These are phyloP conservation scores for Cairina moschata DNA, from an alignment of 2,113 vertebrate genomes.

Conservation along the genomic window DNA sequence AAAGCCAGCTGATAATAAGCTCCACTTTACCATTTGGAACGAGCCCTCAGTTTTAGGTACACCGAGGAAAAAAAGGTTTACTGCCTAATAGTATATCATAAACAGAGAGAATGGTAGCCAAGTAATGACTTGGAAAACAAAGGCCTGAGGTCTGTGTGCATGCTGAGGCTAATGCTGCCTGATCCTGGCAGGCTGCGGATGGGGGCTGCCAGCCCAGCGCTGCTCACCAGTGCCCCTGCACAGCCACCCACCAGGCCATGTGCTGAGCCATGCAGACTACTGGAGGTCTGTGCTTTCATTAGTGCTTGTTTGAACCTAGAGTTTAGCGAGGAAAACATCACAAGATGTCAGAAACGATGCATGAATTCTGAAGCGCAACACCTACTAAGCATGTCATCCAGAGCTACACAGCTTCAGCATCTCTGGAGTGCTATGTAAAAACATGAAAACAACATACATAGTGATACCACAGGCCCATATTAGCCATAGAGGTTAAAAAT, in stretches of 20 bases:
- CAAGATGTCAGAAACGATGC: not conserved
- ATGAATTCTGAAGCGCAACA: not conserved
- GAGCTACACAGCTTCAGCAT: not conserved
- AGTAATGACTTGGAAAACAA: not conserved
- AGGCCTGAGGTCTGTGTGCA: not conserved
- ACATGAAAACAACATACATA: not conserved
- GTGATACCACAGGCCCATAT: not conserved
- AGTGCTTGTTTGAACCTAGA: not conserved
- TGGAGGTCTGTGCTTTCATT: fast-evolving
- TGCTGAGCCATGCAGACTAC: not conserved
- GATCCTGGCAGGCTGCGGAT: not conserved
- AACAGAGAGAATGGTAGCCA: not conserved
- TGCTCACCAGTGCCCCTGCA: not conserved
- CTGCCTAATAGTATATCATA: not conserved
- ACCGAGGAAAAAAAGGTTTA: not conserved
- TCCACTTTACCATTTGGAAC: not conserved
- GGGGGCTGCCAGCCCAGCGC: not conserved
- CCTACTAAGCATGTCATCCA: not conserved
- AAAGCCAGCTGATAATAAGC: not conserved
- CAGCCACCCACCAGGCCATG: fast-evolving
- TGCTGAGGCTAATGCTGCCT: not conserved
- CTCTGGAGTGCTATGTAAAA: not conserved
- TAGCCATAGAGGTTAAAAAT: not conserved
- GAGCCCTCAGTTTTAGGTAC: not conserved
- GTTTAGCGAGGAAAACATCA: not conserved